phyloP scores from a whole-genome alignment of 2,888 invertebrate genomes.

The Cerastis rubricosa region DNA sequence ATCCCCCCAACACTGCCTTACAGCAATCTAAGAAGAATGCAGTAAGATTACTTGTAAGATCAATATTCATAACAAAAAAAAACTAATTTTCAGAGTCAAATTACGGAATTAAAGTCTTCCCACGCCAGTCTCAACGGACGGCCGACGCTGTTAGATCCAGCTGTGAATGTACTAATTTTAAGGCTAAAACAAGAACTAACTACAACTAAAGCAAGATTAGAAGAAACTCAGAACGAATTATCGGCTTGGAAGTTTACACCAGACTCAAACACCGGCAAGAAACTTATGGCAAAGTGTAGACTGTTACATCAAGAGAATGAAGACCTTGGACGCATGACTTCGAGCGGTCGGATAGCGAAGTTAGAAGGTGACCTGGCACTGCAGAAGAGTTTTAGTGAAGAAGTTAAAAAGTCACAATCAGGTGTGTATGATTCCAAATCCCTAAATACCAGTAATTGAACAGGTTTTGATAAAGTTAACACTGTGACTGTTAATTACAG shows the following conservation, averaged over 20 bases:
- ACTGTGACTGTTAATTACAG: slow-evolving; percentile 87
- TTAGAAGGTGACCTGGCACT: slow-evolving; percentile 98
- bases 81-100: slow-evolving; percentile 94
- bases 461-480: slow-evolving; percentile 9
- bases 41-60: not conserved
- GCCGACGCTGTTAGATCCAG: slow-evolving; percentile 96
- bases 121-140: slow-evolving; percentile 96
- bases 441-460: not conserved
- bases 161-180: slow-evolving; percentile 98
- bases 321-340: slow-evolving; percentile 98
- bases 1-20: not conserved
- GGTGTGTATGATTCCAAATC: slow-evolving; percentile 89
- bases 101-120: slow-evolving; percentile 97
- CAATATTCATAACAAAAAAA: slow-evolving; percentile 1
- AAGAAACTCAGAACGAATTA: slow-evolving; percentile 99
- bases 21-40: not conserved
- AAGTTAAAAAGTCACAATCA: slow-evolving; percentile 98
- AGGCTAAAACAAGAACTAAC: slow-evolving; percentile 97
- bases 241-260: slow-evolving; percentile 99
- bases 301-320: slow-evolving; percentile 99
- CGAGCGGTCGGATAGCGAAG: slow-evolving; percentile 98
- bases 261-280: slow-evolving; percentile 99
- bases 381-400: slow-evolving; percentile 98
- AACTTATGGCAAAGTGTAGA: slow-evolving; percentile 99
- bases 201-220: slow-evolving; percentile 96